A percentile compares a stretch with the other conserved stretches of the same genome.
Conservation (phyloP, 2,888 invertebrate species). For the Drosophila siamana region DNA sequence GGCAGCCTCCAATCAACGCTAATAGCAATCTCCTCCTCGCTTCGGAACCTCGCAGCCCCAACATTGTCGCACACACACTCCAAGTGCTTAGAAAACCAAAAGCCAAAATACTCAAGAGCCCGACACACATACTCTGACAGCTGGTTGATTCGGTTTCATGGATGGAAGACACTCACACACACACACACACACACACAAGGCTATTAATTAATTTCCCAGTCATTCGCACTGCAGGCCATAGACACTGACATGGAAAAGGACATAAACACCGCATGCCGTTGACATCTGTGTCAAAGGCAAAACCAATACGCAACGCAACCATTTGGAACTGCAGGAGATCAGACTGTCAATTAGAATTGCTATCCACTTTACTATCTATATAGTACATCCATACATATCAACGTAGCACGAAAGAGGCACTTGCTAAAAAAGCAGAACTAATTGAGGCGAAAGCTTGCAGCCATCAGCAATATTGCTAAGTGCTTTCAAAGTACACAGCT, state of each 20-base stretch:
- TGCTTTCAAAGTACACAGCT: neutral
- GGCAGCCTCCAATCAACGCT: slow-evolving; percentile 69
- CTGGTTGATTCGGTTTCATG: slow-evolving; percentile 3
- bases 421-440: neutral
- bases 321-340: slow-evolving; percentile 21
- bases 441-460: slow-evolving; percentile 1
- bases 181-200: slow-evolving; percentile 18
- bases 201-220: slow-evolving; percentile 75
- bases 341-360: slow-evolving; percentile 31
- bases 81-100: slow-evolving; percentile 73
- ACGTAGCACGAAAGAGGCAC: neutral
- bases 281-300: slow-evolving; percentile 69
- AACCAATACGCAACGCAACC: slow-evolving; percentile 53
- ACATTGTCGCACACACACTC: slow-evolving; percentile 26
- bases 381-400: too few relatives aligned
- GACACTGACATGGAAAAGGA: slow-evolving; percentile 39
- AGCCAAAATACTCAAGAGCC: slow-evolving; percentile 61
- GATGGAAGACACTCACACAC: slow-evolving; percentile 7
- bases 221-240: slow-evolving; percentile 58
- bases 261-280: slow-evolving; percentile 57
- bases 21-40: slow-evolving; percentile 61
- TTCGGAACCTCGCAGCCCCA: slow-evolving; percentile 11
- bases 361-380: neutral
- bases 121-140: neutral
- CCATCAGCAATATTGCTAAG: neutral